Percentiles rank a stretch among this genome's conserved stretches.
These are phyloP conservation scores for Hassar affinis DNA, from an alignment of 2,113 vertebrate genomes.

Conservation along the genomic window DNA sequence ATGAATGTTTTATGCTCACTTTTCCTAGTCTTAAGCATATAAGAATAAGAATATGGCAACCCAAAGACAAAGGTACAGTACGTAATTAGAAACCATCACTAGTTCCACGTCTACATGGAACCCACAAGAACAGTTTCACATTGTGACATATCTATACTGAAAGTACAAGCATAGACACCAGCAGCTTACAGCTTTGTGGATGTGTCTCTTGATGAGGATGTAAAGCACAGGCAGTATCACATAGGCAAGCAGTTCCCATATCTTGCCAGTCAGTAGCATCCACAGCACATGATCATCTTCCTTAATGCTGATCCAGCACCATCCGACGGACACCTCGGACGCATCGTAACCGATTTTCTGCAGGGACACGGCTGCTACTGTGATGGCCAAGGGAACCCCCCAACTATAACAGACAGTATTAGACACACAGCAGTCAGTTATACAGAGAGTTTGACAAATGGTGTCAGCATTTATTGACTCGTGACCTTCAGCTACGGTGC, in stretches of 20 bases:
- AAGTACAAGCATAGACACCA: not conserved
- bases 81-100: not conserved
- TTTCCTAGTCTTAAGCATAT: not conserved
- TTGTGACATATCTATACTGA: conserved; percentile 13
- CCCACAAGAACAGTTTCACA: not conserved
- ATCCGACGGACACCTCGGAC: conserved; percentile 93
- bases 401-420: conserved; percentile 73
- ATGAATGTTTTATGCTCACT: not conserved
- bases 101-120: not conserved
- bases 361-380: conserved; percentile 76
- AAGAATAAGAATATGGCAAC: not conserved
- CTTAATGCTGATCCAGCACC: conserved; percentile 89
- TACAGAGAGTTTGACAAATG: not conserved
- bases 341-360: conserved; percentile 92
- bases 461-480: not conserved
- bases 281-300: conserved; percentile 82
- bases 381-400: conserved; percentile 88
- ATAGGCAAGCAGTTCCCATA: conserved; percentile 94
- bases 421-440: conserved; percentile 30
- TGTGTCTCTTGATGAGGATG: conserved; percentile 89
- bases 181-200: conserved; percentile 81
- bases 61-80: not conserved
- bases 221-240: conserved; percentile 85
- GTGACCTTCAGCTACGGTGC: not conserved
- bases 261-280: conserved; percentile 92